These are phyloP conservation scores for Hystrix brachyura DNA, from an alignment of 2,113 vertebrate species.

Conservation along the genomic window DNA sequence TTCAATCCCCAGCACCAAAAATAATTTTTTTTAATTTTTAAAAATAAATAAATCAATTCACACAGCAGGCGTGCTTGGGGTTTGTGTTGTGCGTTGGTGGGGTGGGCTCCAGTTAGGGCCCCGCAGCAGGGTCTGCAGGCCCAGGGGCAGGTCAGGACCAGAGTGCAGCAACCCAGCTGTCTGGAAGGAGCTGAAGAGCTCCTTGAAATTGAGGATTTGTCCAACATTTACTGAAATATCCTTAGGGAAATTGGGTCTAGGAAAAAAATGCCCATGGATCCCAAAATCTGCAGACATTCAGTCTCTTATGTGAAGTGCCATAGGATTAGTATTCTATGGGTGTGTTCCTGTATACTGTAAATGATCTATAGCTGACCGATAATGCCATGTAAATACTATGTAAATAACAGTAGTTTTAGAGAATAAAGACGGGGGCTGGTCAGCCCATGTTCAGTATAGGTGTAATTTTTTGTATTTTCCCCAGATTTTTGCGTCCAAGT, in stretches of 20 bases:
- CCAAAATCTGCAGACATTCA: background rate
- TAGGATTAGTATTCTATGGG: background rate
- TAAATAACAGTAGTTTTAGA: no score
- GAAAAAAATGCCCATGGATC: background rate
- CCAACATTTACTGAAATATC: rapidly evolving
- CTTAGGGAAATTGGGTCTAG: background rate
- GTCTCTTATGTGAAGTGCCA: background rate
- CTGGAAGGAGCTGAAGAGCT: background rate
- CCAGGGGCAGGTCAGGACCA: rapidly evolving
- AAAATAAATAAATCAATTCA: no score
- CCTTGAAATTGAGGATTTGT: background rate
- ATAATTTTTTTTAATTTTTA: no score
- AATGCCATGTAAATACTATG: background rate
- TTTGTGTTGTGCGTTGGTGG: background rate
- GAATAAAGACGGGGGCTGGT: no score
- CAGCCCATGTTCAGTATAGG: background rate
- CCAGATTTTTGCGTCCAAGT: background rate
- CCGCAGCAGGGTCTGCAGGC: rapidly evolving
- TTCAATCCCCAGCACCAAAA: no score
- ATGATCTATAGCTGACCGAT: rapidly evolving
- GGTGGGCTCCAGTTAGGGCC: background rate
- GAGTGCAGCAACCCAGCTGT: rapidly evolving
- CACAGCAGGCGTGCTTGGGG: rapidly evolving
- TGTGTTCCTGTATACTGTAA: background rate
- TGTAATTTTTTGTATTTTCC: no score